Evolutionary conservation across 2,797 vertebrate genomes (phyloP), one percentile per base, ranked within the genome.

Genomic region (Rhincodon typus): DNA sequence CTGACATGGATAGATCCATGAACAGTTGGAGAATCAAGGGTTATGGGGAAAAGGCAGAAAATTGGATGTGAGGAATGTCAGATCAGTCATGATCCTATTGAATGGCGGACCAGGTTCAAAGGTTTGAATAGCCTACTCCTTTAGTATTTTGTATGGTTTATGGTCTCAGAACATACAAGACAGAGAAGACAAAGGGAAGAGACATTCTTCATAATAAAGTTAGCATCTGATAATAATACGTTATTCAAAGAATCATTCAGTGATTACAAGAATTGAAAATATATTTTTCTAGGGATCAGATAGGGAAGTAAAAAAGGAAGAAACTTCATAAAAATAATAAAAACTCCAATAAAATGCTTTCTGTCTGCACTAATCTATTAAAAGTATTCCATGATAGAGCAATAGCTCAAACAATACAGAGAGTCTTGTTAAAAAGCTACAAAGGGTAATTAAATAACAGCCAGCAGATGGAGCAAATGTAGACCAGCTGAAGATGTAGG

Each of bases 391-490:
- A 66, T 91, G 57, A 66, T 15, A 6, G 88, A 38, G 34, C 34
- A 91, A 91, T 34, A 91, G 15, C 34, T 82, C 77, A 82, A 82
- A 82, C 17, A 91, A 38, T 3, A 57, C 27, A 19, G 30, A 1
- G 50, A 66, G 21, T 34, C 57, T 66, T 38, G 15, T 8, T 66
- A n/a, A 91, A 91, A 34, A 66, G 4, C 62, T 66, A 30, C 21
- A 91, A 90, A 91, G 34, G 62, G 88, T 66, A 66, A 91, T 66
- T 62, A 66, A 66, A 38, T 23, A 91, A 66, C 57, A 67, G 17
- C 57, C 88, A 91, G 90, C 90, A 93, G 90, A 25, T 93, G 90
- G 90, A 93, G 57, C 62, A 91, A 66, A 66, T 4, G 23, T 38
- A 93, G 62, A 93, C n/a, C 34, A 67, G 34, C 62, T 93, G n/a